Percentiles rank a stretch among this genome's conserved stretches.
Evolutionary conservation across 2,113 vertebrate genomes (phyloP).

Genomic region (Spilogale gracilis): DNA sequence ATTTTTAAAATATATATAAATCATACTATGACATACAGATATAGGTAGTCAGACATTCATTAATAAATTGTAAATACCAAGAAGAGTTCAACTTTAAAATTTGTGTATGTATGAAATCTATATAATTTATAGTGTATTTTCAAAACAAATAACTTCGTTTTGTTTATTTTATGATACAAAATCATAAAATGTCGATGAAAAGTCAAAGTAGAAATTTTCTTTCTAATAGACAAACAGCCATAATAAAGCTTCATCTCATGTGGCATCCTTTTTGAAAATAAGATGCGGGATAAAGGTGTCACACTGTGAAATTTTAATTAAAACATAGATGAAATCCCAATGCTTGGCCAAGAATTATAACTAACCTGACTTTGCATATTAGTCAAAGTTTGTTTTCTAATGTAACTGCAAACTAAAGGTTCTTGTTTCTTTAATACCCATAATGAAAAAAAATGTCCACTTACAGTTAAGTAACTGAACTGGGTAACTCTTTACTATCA

Average conservation of each 20-base stretch:
- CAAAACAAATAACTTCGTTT: neutral
- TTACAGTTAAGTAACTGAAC: neutral
- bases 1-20: neutral
- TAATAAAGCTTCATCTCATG: slow-evolving; percentile 37
- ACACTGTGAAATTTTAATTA: slow-evolving; percentile 69
- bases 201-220: slow-evolving; percentile 47
- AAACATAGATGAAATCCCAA: slow-evolving; percentile 48
- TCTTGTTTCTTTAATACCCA: neutral
- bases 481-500: neutral
- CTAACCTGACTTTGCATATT: neutral
- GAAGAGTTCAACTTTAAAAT: slow-evolving; percentile 45
- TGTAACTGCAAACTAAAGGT: slow-evolving; percentile 16
- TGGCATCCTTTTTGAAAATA: slow-evolving; percentile 49
- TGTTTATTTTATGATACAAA: slow-evolving; percentile 40
- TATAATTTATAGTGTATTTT: slow-evolving; percentile 2
- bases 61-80: neutral
- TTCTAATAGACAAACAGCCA: slow-evolving; percentile 30
- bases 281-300: neutral
- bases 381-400: slow-evolving; percentile 23
- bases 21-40: neutral
- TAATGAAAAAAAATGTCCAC: neutral
- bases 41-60: neutral
- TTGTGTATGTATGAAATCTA: neutral
- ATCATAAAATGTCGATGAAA: slow-evolving; percentile 9
- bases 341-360: slow-evolving; percentile 29